Percentiles rank a stretch among this genome's conserved stretches.
Evolutionary conservation across 2,113 vertebrate species (phyloP).

Genomic region (Oryzias woworae): DNA sequence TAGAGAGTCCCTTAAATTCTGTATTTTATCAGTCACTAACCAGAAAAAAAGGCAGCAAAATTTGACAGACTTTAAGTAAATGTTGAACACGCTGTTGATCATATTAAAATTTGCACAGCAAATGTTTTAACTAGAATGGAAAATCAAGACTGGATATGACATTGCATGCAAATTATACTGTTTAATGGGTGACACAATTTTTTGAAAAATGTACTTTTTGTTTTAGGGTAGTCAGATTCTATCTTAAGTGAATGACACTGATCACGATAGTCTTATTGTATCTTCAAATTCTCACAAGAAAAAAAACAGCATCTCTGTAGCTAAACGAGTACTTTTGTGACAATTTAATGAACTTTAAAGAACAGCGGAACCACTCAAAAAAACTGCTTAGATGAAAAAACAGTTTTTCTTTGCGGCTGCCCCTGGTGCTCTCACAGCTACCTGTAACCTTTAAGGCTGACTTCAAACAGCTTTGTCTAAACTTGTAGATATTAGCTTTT

Average conservation of each 20-base stretch:
- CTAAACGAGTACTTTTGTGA: constrained; percentile 25
- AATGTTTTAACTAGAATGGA: too few species aligned
- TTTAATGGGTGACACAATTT: too few species aligned
- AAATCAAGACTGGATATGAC: too few species aligned
- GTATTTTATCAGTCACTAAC: too few species aligned
- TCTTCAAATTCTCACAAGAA: constrained; percentile 41
- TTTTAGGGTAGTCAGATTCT: too few species aligned
- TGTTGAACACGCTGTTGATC: too few species aligned
- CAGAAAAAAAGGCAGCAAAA: too few species aligned
- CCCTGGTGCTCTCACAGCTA: constrained; percentile 23
- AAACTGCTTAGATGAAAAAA: constrained; percentile 43
- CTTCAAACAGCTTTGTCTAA: background rate
- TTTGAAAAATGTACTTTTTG: too few species aligned
- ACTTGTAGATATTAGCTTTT: constrained; percentile 8
- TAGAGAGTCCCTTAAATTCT: too few species aligned
- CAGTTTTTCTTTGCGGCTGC: constrained; percentile 33
- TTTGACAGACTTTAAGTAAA: too few species aligned
- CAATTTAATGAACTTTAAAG: constrained; percentile 36
- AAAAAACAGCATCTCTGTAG: constrained; percentile 24
- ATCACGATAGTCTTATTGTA: constrained; percentile 21
- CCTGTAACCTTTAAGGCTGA: constrained; percentile 22
- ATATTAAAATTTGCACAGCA: too few species aligned
- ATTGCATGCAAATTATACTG: too few species aligned
- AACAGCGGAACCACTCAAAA: constrained; percentile 49
- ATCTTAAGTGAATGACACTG: background rate